Conservation (phyloP, 2,113 vertebrate species). For the Anthoscopus minutus region DNA sequence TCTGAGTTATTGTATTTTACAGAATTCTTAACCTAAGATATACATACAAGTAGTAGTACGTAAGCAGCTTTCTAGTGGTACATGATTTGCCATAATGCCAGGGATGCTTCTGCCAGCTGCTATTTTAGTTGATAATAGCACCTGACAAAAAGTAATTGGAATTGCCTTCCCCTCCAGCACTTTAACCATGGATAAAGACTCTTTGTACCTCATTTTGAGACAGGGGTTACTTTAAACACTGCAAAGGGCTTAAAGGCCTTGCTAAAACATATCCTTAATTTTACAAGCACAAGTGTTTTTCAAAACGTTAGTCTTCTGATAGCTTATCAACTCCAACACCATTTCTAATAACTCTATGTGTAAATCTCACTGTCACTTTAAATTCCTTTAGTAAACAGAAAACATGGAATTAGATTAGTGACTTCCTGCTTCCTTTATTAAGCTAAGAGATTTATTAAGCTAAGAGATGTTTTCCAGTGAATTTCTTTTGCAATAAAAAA, state of each 20-base stretch:
- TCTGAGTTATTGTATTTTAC: neutral
- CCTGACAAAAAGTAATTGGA: neutral
- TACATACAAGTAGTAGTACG: neutral
- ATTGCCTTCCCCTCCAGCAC: neutral
- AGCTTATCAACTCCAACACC: neutral
- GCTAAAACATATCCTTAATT: neutral
- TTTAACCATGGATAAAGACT: neutral
- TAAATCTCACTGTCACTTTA: neutral
- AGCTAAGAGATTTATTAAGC: no score
- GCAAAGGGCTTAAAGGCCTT: neutral
- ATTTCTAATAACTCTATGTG: neutral
- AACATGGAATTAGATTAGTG: neutral
- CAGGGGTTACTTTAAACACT: neutral
- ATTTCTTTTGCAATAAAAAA: neutral
- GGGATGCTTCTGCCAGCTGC: neutral
- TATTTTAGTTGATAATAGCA: neutral
- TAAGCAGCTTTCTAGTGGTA: neutral
- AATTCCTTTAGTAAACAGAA: slow-evolving; percentile 18
- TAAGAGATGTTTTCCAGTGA: neutral
- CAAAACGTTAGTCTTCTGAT: neutral
- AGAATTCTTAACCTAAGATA: neutral
- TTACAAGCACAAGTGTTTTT: neutral
- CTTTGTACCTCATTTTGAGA: neutral
- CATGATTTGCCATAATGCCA: neutral
- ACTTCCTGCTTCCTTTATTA: neutral